A percentile compares a stretch with the other conserved stretches of the same genome.
These are phyloP conservation scores for Halocynthia roretzi DNA, from an alignment of 23 tunicate genomes.

Conservation along the genomic window DNA sequence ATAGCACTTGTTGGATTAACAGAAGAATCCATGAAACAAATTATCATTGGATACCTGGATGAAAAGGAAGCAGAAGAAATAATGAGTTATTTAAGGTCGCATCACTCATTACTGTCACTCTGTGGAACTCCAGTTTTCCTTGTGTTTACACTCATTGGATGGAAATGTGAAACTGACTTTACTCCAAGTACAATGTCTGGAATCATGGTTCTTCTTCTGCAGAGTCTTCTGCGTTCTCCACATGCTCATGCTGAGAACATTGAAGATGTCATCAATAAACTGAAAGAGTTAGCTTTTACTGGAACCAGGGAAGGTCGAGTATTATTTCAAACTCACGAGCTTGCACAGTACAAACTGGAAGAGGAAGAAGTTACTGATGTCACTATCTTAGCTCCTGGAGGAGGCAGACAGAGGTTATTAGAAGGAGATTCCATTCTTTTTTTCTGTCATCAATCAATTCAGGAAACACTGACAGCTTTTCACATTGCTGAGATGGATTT, in stretches of 20 bases:
- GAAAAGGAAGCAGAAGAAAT: neutral
- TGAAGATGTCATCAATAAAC: neutral
- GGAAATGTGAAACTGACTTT: neutral
- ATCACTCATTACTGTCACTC: neutral
- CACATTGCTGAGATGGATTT: neutral
- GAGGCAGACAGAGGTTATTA: neutral
- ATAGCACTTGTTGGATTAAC: slow-evolving; percentile 14
- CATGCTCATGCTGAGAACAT: slow-evolving; percentile 4
- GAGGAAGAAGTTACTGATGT: neutral
- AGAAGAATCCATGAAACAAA: neutral
- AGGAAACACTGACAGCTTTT: slow-evolving; percentile 3
- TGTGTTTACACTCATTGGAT: neutral
- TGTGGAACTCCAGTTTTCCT: neutral
- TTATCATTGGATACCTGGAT: neutral
- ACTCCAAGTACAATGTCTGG: slow-evolving; percentile 4
- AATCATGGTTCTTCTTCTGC: neutral
- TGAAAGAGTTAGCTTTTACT: neutral
- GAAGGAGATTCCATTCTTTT: neutral
- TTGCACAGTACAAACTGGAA: neutral
- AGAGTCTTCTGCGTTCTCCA: neutral
- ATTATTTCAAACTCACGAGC: neutral
- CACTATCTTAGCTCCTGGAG: neutral
- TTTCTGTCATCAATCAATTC: neutral
- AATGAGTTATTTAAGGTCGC: neutral
- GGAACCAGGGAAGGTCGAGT: neutral